Evolutionary conservation across 2,888 invertebrate genomes (phyloP), one percentile per base, ranked within the genome.

Genomic region (Lycocerus yunnanus): DNA sequence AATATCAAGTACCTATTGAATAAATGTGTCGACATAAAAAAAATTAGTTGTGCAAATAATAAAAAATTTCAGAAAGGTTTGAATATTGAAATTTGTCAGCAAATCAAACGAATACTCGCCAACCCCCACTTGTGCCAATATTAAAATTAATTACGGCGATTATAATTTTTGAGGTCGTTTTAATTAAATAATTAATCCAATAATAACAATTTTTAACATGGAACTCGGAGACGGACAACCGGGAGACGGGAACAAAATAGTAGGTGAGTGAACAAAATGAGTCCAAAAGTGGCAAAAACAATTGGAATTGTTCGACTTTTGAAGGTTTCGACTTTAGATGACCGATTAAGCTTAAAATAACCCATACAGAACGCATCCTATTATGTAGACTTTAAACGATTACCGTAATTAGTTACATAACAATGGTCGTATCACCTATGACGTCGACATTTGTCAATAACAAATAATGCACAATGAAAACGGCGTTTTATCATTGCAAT

Each of bases 361-460:
- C 43, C 43, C 43, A 43, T n/a, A 43, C 43, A 43, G 43, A 43
- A 43, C 43, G 43, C 43, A 43, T 8, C 43, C 43, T 43, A 43
- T 43, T 43, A 43, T 43, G 43, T 43, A 43, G 43, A 43, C 43
- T 43, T 43, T 43, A 43, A 63, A n/a, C 15, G 20, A 63, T 63
- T 63, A 63, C 61, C 61, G 20, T 63, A 63, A 63, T 63, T 63
- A 63, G 61, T 63, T 63, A 15, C 61, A 63, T 63, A 63, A 63
- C 61, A 63, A 63, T 63, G 13, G n/a, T 20, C 13, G 18, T 18
- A 63, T 15, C 61, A 63, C 16, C 16, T 63, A 63, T 63, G 16
- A 63, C 61, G 61, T 63, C 16, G 61, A n/a, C 61, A 63, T 20
- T 63, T 43, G 43, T 63, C 61, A 63, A 63, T 63, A 63, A 63